These are phyloP conservation scores for Oreochromis grahami DNA, from an alignment of 2,797 vertebrate species.

Conservation along the genomic window DNA sequence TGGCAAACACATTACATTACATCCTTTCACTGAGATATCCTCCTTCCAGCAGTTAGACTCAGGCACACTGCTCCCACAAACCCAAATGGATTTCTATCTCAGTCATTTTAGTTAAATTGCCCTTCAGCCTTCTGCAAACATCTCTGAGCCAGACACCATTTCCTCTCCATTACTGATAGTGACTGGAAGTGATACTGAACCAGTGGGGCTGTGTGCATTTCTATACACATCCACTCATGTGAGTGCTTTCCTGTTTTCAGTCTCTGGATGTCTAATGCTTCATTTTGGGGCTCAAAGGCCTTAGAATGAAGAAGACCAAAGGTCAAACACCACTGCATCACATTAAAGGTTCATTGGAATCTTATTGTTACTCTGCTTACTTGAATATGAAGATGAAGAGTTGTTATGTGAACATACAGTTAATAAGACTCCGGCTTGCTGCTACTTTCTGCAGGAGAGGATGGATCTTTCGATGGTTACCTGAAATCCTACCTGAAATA, in stretches of 20 bases:
- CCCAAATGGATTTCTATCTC: constrained; percentile 48
- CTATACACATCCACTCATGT: not conserved
- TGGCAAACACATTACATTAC: not conserved
- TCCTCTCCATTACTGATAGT: constrained; percentile 21
- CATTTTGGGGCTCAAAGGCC: not conserved
- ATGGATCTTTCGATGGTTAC: not conserved
- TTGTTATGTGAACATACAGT: not conserved
- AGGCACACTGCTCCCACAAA: constrained; percentile 9
- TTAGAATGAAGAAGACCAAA: accelerated
- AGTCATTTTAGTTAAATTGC: constrained; percentile 46
- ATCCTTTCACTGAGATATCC: not conserved
- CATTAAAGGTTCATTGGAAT: not conserved
- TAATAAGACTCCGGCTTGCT: not conserved
- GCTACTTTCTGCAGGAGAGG: not conserved
- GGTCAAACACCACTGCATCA: not conserved
- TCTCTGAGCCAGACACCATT: constrained; percentile 39
- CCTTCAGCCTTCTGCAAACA: constrained; percentile 42
- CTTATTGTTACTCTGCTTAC: not conserved
- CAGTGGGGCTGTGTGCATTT: not conserved
- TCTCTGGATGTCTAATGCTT: not conserved
- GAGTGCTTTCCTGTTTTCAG: not conserved
- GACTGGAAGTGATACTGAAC: constrained; percentile 12
- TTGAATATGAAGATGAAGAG: not conserved
- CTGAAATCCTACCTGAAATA: not conserved
- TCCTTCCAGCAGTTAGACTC: not conserved